Base-by-base conservation (phyloP, 2,888 invertebrate species). In the Mythimna impura region DNA sequence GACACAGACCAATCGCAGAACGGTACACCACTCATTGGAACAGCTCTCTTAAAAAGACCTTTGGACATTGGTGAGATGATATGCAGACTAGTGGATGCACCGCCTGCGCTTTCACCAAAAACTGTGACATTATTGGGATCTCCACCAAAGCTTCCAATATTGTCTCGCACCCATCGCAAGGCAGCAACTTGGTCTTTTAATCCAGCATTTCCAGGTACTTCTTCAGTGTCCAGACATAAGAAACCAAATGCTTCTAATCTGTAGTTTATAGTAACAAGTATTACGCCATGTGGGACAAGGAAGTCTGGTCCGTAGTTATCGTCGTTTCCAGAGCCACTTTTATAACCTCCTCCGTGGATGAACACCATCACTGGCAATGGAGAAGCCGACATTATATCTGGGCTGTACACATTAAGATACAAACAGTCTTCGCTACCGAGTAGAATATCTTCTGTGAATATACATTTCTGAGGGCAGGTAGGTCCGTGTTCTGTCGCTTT, bases 181-280 rank as follows among this genome's bases (percentile, higher is more conserved):
- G 91, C 92, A n/a, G 86, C 86, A 0, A 89, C 89, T 82, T 92
- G 92, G 69, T 92, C 92, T 73, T 92, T 92, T 68, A 92, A 67
- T 7, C 89, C 92, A 47, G 92, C 91, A 36, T 92, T 92, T n/a
- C 92, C 92, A 17, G 91, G 90, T 7, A 90, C 91, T 17, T 92
- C 91, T 82, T 86, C 79, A 0, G 85, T 90, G 22, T 91, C 91
- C 12, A 91, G 40, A 40, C 89, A 88, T 0, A 92, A 80, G 71
- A 91, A 92, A 17, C 92, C 92, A 12, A 92, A 67, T 0, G 75
- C 86, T 69, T 89, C 91, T 36, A 92, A 78, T 62, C 92, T 87
- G 69, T 93, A 93, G 85, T 93, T 93, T 20, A 93, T 73, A 0
- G 93, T 93, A 0, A 93, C 91, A 14, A 93, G 74, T 4, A 93